Evolutionary conservation across 2,797 vertebrate species (phyloP).

Genomic region (Sitta carolinensis): DNA sequence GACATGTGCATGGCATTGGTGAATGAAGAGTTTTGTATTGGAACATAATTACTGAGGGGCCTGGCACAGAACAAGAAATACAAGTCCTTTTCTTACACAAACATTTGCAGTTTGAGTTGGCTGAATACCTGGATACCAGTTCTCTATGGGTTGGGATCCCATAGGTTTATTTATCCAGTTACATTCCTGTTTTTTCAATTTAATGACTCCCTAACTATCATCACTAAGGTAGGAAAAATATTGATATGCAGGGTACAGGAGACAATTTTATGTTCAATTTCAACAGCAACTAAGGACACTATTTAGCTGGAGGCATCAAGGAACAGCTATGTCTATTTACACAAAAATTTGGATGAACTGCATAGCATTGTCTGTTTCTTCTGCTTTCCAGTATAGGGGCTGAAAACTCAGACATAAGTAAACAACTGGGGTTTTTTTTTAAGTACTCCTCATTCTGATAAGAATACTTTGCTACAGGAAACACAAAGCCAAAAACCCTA

Average conservation of each 20-base stretch:
- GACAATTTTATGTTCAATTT: constrained; percentile 42
- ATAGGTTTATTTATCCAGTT: constrained; percentile 67
- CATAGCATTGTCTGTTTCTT: not conserved
- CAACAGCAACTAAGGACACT: constrained; percentile 12
- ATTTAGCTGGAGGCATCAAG: not conserved
- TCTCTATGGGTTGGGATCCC: constrained; percentile 45
- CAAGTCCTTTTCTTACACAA: constrained; percentile 65
- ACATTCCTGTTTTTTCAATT: constrained; percentile 50
- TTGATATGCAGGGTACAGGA: constrained; percentile 49
- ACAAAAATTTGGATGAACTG: not conserved
- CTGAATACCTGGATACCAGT: constrained; percentile 58
- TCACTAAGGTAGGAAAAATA: constrained; percentile 60
- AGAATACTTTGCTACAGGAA: not conserved
- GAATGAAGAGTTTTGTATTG: constrained; percentile 55
- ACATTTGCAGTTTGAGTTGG: constrained; percentile 70
- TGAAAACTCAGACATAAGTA: not conserved
- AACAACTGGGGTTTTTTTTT: not conserved
- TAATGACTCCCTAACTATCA: constrained; percentile 56
- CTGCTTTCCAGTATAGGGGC: not conserved
- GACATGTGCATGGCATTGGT: not conserved
- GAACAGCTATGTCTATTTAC: not conserved
- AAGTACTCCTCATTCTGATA: not conserved
- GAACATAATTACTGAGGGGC: constrained; percentile 30
- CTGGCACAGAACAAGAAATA: constrained; percentile 58
- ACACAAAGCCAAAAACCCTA: not conserved